Base-by-base conservation (phyloP, 1,140 invertebrate species). In the Berghia stephanieae region DNA sequence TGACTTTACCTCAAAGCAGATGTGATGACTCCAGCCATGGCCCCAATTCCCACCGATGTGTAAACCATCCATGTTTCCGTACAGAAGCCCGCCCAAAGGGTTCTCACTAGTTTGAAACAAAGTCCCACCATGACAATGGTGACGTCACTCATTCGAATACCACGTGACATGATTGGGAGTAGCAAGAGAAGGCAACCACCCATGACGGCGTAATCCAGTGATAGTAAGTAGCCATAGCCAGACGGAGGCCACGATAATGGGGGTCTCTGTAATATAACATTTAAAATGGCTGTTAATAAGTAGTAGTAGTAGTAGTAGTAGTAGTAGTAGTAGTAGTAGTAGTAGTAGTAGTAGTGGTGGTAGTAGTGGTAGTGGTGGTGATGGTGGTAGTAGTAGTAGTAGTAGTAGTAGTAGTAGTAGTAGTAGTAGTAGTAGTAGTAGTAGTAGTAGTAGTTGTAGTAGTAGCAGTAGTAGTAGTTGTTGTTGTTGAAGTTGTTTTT, bases 191-290 rank as follows among this genome's bases (percentile, higher is more conserved):
- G 77, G 76, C 82, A 84, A 0, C 86, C 31, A 6, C 88, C 88
- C 82, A 88, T 85, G 5, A 82, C 81, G 0, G 85, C 85, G 77
- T 88, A 89, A 74, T 89, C 87, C 6, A 86, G 78, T n/a, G 88
- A 88, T 60, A 89, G 52, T 1, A 88, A 79, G 76, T 89, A 89
- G 0, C 88, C 88, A 77, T 89, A 89, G 81, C 84, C 78, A 3
- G 87, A 86, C 66, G 84, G 82, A 8, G 81, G 78, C 88, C 88
- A 89, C 70, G 78, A 83, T 4, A 89, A 72, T 1, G 88, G 88
- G 18, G 77, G 77, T 49, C 81, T 77, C 43, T 85, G 79, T 0
- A 87, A 85, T 24, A 13, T 10, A 0, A 34, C 10, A 60, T 60
- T 24, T 27, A n/a, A 13, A n/a, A 2, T 60, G 57, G 2, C 10